Percentiles rank a stretch among this genome's conserved stretches.
phyloP scores from a whole-genome alignment of 2,888 invertebrate genomes.

The Hipparchia sbordonii region DNA sequence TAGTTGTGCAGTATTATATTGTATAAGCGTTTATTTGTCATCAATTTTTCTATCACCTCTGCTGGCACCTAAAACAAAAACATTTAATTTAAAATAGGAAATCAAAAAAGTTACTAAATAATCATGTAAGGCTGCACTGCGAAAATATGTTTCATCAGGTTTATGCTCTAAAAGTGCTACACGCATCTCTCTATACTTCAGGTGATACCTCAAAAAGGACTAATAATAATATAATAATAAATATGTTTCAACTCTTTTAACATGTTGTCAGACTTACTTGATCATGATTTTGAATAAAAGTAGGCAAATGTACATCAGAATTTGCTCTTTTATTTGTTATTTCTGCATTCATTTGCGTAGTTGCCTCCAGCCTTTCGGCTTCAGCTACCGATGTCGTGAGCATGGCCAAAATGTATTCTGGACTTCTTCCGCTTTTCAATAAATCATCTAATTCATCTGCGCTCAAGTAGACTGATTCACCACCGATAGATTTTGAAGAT shows the following conservation, averaged over 20 bases:
- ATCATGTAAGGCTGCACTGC: too few relatives aligned
- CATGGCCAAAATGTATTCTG: constrained; percentile 85
- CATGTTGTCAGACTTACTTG: constrained; percentile 71
- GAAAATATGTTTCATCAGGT: not conserved
- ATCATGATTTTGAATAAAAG: constrained; percentile 88
- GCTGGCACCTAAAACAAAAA: constrained; percentile 82
- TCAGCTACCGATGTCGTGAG: constrained; percentile 82
- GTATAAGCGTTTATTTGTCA: constrained; percentile 85
- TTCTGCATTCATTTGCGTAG: constrained; percentile 73
- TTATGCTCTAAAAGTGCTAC: too few relatives aligned
- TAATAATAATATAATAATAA: not conserved
- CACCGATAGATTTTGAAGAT: constrained; percentile 74
- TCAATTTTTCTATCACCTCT: constrained; percentile 87
- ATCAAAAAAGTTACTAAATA: too few relatives aligned
- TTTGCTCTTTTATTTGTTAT: constrained; percentile 70
- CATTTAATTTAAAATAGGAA: too few relatives aligned
- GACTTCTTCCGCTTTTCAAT: constrained; percentile 86
- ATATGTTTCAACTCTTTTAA: not conserved
- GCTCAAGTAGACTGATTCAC: constrained; percentile 79
- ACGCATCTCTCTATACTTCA: not conserved
- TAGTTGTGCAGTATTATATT: constrained; percentile 88
- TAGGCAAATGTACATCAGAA: constrained; percentile 90
- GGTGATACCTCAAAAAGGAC: not conserved
- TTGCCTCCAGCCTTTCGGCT: constrained; percentile 70
- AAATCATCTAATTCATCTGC: constrained; percentile 86